These are phyloP conservation scores for Chironomus tentans DNA, from an alignment of 2,888 invertebrate genomes.

Conservation along the genomic window DNA sequence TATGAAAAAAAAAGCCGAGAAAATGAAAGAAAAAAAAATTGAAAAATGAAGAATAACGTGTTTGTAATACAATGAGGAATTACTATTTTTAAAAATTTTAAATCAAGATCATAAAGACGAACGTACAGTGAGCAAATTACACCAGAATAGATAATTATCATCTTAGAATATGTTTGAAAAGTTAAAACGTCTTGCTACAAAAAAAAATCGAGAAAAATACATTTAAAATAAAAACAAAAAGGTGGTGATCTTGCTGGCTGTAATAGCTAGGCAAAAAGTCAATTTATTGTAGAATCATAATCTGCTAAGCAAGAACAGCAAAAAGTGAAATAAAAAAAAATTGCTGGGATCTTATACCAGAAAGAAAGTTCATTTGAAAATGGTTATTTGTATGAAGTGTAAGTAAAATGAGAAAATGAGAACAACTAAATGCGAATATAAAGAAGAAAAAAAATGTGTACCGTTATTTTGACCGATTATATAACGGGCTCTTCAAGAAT, in stretches of 20 bases:
- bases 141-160: background rate
- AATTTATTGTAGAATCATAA: too few species aligned
- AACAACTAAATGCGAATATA: constrained; percentile 10
- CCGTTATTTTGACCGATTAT: constrained; percentile 35
- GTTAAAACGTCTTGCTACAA: background rate
- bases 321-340: too few species aligned
- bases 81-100: background rate
- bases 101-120: constrained; percentile 3
- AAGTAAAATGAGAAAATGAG: constrained; percentile 14
- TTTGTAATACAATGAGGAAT: constrained; percentile 8
- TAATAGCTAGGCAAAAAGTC: too few species aligned
- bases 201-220: too few species aligned
- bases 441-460: constrained; percentile 18
- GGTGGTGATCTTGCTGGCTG: too few species aligned
- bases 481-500: constrained; percentile 30
- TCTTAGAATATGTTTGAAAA: background rate
- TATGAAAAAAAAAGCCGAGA: background rate
- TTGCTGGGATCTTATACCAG: too few species aligned
- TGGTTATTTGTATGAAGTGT: background rate
- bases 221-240: too few species aligned
- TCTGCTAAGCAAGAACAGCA: too few species aligned
- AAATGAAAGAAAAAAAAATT: background rate
- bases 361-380: background rate
- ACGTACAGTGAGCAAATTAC: background rate
- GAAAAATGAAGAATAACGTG: background rate